Percentiles rank a stretch among this genome's conserved stretches.
These are phyloP conservation scores for Macropis europaea DNA, from an alignment of 2,888 invertebrate genomes.

Conservation along the genomic window DNA sequence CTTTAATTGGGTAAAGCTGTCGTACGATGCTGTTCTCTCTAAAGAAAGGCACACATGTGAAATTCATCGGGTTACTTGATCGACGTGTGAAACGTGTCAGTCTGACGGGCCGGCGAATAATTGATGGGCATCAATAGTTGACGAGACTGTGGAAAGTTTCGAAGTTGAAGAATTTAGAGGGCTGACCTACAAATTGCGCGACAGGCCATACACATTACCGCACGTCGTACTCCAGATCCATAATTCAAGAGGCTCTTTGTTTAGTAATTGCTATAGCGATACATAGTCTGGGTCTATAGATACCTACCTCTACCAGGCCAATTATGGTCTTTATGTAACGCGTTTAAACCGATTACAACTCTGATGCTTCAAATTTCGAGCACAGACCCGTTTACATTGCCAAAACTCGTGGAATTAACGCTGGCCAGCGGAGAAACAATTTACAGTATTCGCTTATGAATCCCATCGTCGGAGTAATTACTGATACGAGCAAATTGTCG, in stretches of 20 bases:
- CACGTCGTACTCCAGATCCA: slow-evolving; percentile 30
- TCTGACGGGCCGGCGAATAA: slow-evolving; percentile 8
- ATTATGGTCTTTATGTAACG: slow-evolving; percentile 30
- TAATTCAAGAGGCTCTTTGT: slow-evolving; percentile 44
- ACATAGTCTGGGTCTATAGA: slow-evolving; percentile 23
- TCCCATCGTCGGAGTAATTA: not conserved
- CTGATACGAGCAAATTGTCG: too few species aligned
- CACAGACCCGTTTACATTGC: slow-evolving; percentile 4
- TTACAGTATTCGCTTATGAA: not conserved
- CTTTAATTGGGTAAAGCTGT: not conserved
- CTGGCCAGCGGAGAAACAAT: slow-evolving; percentile 4
- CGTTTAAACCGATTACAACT: slow-evolving; percentile 41
- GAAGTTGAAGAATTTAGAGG: slow-evolving; percentile 20
- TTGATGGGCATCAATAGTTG: slow-evolving; percentile 30
- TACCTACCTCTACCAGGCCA: slow-evolving; percentile 22
- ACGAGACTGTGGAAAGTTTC: slow-evolving; percentile 1
- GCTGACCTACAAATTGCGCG: slow-evolving; percentile 50
- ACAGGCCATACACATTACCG: slow-evolving; percentile 35
- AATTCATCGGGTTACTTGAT: not conserved
- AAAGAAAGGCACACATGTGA: not conserved
- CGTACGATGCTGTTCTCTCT: not conserved
- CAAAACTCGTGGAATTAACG: slow-evolving; percentile 13
- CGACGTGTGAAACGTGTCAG: not conserved
- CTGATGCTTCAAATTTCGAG: slow-evolving; percentile 10
- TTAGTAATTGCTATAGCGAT: slow-evolving; percentile 46